Evolutionary conservation across 2,113 vertebrate species (phyloP).

Genomic region (Mormyrus iriodes): DNA sequence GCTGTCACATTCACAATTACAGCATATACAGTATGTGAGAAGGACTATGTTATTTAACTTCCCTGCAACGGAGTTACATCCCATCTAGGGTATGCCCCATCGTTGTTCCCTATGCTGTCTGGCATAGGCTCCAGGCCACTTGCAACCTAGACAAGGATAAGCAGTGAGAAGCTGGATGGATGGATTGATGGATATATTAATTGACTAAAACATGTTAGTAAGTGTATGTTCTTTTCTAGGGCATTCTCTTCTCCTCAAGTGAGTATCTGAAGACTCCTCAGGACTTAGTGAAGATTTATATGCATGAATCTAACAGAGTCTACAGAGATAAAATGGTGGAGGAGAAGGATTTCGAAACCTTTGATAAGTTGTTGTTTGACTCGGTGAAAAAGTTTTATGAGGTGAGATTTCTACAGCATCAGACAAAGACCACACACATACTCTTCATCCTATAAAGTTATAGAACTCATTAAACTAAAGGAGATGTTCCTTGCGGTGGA

Average conservation of each 20-base stretch:
- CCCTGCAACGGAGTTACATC: not conserved
- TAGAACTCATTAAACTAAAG: slow-evolving; percentile 43
- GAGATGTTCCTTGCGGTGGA: slow-evolving; percentile 40
- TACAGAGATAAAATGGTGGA: slow-evolving; percentile 86
- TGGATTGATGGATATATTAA: not conserved
- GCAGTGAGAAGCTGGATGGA: not conserved
- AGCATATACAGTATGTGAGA: not conserved
- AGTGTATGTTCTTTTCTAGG: slow-evolving; percentile 43
- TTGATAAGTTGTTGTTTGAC: slow-evolving; percentile 81
- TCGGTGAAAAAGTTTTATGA: slow-evolving; percentile 73
- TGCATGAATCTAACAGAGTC: slow-evolving; percentile 80
- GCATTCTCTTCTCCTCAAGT: slow-evolving; percentile 75
- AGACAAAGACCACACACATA: slow-evolving; percentile 20
- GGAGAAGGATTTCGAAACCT: slow-evolving; percentile 64
- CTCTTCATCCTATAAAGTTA: not conserved
- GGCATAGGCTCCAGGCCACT: not conserved
- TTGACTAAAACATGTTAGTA: not conserved
- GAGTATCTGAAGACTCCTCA: slow-evolving; percentile 68
- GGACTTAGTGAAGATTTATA: slow-evolving; percentile 78
- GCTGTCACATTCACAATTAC: not conserved
- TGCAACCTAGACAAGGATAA: not conserved
- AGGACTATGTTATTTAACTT: not conserved
- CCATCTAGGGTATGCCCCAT: too few species aligned
- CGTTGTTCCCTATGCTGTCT: not conserved
- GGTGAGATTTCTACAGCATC: slow-evolving; percentile 60